phyloP scores from a whole-genome alignment of 2,113 vertebrate genomes.

The Protomyctophum bolini region DNA sequence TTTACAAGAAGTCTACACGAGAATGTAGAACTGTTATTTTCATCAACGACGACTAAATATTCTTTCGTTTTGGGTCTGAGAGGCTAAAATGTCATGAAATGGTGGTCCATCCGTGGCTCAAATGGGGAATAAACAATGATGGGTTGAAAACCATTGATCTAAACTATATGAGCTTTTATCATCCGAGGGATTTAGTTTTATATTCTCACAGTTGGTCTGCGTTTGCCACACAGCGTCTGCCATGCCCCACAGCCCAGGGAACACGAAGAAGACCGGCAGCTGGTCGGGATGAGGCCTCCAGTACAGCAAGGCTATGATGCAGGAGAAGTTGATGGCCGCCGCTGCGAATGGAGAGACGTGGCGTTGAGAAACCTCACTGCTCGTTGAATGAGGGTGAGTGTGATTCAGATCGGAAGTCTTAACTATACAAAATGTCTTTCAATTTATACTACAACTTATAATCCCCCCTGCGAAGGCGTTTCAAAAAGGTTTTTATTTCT shows the following conservation, averaged over 20 bases:
- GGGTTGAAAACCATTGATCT: too few relatives aligned
- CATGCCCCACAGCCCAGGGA: slow-evolving; percentile 90
- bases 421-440: too few relatives aligned
- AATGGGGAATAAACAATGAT: neutral
- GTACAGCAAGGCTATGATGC: slow-evolving; percentile 80
- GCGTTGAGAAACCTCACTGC: neutral
- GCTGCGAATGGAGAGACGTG: slow-evolving; percentile 71
- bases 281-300: slow-evolving; percentile 85
- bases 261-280: slow-evolving; percentile 84
- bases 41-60: too few relatives aligned
- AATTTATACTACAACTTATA: too few relatives aligned
- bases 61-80: too few relatives aligned
- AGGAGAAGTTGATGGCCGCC: slow-evolving; percentile 69
- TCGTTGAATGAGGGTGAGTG: neutral
- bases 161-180: neutral
- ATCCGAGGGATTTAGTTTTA: neutral
- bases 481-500: too few relatives aligned
- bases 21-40: too few relatives aligned
- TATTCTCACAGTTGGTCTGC: slow-evolving; percentile 89
- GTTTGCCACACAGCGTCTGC: slow-evolving; percentile 95
- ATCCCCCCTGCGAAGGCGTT: too few relatives aligned
- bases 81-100: too few relatives aligned
- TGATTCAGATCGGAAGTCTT: too few relatives aligned
- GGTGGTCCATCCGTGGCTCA: too few relatives aligned
- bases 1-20: too few relatives aligned